phyloP scores from a whole-genome alignment of 2,113 vertebrate species.

The Nematolebias whitei region DNA sequence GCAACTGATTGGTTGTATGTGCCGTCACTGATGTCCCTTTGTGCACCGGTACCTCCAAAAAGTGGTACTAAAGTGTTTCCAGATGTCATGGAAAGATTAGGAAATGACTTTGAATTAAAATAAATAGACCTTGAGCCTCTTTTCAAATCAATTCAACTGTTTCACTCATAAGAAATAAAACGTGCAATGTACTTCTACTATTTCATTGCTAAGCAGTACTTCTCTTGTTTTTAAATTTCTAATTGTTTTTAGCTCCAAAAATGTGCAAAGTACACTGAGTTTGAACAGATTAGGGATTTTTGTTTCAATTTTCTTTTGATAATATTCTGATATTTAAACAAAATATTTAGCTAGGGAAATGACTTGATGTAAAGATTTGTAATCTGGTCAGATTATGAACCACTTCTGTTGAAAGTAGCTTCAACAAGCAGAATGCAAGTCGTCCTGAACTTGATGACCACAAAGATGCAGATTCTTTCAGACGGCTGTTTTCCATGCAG shows the following conservation, averaged over 20 bases:
- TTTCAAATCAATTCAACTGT: background rate
- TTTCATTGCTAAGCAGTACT: constrained; percentile 12
- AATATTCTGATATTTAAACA: constrained; percentile 4
- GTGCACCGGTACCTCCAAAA: constrained; percentile 16
- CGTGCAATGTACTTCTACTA: constrained; percentile 6
- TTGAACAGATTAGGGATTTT: constrained; percentile 6
- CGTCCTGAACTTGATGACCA: background rate
- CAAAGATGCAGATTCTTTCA: constrained; percentile 16
- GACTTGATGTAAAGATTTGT: constrained; percentile 23
- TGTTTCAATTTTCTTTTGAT: constrained; percentile 42
- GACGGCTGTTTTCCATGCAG: constrained; percentile 19
- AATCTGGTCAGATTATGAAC: constrained; percentile 23
- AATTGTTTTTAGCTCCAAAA: background rate
- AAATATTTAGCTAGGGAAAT: constrained; percentile 1
- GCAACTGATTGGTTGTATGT: constrained; percentile 8
- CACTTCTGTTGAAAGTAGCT: background rate
- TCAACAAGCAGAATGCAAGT: background rate
- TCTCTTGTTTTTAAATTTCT: background rate
- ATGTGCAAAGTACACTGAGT: background rate
- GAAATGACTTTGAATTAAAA: background rate
- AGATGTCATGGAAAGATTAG: constrained; percentile 24
- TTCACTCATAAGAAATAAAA: background rate
- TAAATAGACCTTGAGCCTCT: background rate
- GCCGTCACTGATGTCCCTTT: constrained; percentile 12
- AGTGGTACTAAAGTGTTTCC: constrained; percentile 1